These are phyloP conservation scores for Gymnoscelis rufifasciata DNA, from an alignment of 2,888 invertebrate species.

Conservation along the genomic window DNA sequence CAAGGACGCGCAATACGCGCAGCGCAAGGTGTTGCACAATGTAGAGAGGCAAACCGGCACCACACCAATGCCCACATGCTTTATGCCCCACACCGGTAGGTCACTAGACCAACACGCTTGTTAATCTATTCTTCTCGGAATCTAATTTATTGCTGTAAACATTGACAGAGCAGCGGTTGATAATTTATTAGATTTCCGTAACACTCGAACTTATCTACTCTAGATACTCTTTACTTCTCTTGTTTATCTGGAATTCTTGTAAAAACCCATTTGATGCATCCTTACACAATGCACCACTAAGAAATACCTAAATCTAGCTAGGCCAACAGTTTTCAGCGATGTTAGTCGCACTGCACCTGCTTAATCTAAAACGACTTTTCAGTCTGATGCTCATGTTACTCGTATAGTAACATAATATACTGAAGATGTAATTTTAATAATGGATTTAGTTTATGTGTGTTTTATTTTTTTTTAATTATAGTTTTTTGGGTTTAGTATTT, in stretches of 20 bases:
- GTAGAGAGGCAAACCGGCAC: constrained; percentile 74
- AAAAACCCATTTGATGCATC: background rate
- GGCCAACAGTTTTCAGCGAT: too few relatives aligned
- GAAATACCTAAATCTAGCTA: too few relatives aligned
- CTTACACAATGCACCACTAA: background rate
- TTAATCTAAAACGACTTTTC: too few relatives aligned
- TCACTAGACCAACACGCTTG: constrained; percentile 67
- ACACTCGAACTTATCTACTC: constrained; percentile 5
- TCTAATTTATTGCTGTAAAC: constrained; percentile 29
- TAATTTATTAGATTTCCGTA: constrained; percentile 20
- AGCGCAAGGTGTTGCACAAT: constrained; percentile 74
- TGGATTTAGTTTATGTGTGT: too few relatives aligned
- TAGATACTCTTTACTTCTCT: background rate
- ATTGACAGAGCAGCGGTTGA: constrained; percentile 25
- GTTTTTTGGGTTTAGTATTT: too few relatives aligned
- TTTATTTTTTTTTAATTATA: too few relatives aligned
- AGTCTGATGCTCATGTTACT: too few relatives aligned
- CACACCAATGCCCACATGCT: constrained; percentile 77
- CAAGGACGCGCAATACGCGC: constrained; percentile 75
- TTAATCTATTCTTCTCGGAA: constrained; percentile 21
- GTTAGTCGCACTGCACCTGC: too few relatives aligned
- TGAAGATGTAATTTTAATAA: too few relatives aligned
- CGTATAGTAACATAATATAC: too few relatives aligned
- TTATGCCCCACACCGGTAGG: constrained; percentile 76
- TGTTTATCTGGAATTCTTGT: background rate